phyloP scores from a whole-genome alignment of 2,797 vertebrate genomes.

The Mus caroli region DNA sequence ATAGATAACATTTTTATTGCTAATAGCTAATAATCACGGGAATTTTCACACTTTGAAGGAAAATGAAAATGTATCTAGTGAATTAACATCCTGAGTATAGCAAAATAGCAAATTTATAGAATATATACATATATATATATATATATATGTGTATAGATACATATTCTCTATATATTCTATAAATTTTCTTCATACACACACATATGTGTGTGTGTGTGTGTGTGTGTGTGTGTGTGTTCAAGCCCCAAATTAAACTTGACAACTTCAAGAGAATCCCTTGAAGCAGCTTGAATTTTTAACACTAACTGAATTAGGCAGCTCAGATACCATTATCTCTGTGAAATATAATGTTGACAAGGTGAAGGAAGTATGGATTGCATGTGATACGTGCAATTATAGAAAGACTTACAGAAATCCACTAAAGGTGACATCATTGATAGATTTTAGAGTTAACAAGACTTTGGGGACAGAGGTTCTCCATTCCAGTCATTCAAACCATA shows the following conservation, averaged over 20 bases:
- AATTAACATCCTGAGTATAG: not conserved
- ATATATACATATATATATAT: not conserved
- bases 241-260: not conserved
- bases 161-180: no score
- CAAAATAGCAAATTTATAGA: not conserved
- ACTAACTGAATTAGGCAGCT: not conserved
- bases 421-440: not conserved
- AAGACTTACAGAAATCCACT: conserved; percentile 3
- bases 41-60: not conserved
- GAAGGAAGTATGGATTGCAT: not conserved
- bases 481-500: not conserved
- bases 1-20: not conserved
- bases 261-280: not conserved
- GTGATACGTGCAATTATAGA: not conserved
- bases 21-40: not conserved
- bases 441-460: not conserved
- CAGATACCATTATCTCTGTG: not conserved
- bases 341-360: not conserved
- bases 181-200: not conserved
- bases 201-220: no score
- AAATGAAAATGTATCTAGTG: not conserved
- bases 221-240: no score
- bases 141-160: no score
- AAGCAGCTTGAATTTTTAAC: not conserved
- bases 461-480: not conserved